These are phyloP conservation scores for Xestia xanthographa DNA, from an alignment of 2,888 invertebrate genomes.

Conservation along the genomic window DNA sequence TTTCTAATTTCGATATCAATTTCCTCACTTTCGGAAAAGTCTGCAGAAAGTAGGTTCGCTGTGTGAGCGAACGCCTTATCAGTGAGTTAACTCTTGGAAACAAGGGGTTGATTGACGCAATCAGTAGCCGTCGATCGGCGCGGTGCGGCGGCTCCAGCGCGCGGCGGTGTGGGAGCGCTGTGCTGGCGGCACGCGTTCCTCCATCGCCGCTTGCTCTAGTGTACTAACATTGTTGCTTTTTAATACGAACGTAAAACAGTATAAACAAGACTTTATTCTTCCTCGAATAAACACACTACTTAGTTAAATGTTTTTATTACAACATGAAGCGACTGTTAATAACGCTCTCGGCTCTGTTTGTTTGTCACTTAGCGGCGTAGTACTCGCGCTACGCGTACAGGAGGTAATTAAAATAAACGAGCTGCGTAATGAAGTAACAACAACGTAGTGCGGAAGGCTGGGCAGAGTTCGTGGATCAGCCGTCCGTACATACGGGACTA, in stretches of 20 bases:
- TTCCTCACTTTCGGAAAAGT: not conserved
- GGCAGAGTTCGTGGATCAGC: not conserved
- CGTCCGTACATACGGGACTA: not conserved
- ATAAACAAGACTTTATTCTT: not conserved
- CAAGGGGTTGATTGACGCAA: not conserved
- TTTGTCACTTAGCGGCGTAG: constrained; percentile 8
- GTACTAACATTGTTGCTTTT: not conserved
- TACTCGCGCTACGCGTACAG: not conserved
- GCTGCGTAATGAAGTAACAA: constrained; percentile 18
- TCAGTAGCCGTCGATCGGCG: not conserved
- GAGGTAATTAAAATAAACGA: constrained; percentile 26
- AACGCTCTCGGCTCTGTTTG: constrained; percentile 11
- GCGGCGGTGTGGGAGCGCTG: not conserved
- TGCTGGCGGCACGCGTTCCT: no score
- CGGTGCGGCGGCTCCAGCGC: not conserved
- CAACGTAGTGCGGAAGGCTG: not conserved
- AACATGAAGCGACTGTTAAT: constrained; percentile 1
- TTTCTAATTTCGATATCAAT: not conserved
- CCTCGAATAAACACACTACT: constrained; percentile 9
- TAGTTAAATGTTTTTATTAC: constrained; percentile 16
- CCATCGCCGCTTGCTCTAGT: not conserved
- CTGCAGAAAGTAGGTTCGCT: not conserved
- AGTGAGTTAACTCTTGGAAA: constrained; percentile 4
- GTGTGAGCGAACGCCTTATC: not conserved
- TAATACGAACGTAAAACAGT: not conserved